Conservation (phyloP, 2,888 invertebrate genomes). For the Suillia variegata region DNA sequence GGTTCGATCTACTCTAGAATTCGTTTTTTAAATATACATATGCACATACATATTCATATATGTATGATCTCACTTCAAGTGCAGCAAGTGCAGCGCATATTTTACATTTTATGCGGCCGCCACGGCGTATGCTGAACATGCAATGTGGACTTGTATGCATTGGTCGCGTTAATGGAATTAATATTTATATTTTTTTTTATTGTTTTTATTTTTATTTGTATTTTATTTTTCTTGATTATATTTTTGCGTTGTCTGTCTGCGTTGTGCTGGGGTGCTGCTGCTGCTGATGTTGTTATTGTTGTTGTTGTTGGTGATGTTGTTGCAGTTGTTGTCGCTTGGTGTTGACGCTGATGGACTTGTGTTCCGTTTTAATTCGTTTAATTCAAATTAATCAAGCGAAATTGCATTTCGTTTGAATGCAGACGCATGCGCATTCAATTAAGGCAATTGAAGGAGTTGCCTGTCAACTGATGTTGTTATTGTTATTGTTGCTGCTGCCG, state of each 20-base stretch:
- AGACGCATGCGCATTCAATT: conserved; percentile 40
- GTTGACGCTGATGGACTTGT: conserved; percentile 50
- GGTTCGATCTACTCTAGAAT: no score
- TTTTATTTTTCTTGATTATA: conserved; percentile 28
- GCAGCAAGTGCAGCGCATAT: no score
- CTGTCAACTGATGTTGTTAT: no score
- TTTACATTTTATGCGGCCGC: not conserved
- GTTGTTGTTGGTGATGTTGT: not conserved
- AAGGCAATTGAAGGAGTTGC: conserved; percentile 40
- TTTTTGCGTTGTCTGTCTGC: conserved; percentile 21
- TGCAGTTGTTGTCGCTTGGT: conserved; percentile 27
- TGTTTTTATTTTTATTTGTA: conserved; percentile 20
- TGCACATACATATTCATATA: no score
- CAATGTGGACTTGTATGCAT: no score
- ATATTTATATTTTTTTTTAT: conserved; percentile 34
- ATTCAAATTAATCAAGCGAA: conserved; percentile 60
- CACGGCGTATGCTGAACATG: no score
- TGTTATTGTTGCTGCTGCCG: conserved; percentile 19
- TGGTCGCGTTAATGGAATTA: conserved; percentile 42
- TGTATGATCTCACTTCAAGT: no score
- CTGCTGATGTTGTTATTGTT: conserved; percentile 2
- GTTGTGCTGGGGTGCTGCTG: no score
- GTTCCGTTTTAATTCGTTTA: conserved; percentile 59
- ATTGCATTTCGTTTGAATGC: conserved; percentile 45
- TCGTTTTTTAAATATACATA: no score